Evolutionary conservation across 1,140 invertebrate species (phyloP), one percentile per base, ranked within the genome.

Genomic region (Forficula auricularia): DNA sequence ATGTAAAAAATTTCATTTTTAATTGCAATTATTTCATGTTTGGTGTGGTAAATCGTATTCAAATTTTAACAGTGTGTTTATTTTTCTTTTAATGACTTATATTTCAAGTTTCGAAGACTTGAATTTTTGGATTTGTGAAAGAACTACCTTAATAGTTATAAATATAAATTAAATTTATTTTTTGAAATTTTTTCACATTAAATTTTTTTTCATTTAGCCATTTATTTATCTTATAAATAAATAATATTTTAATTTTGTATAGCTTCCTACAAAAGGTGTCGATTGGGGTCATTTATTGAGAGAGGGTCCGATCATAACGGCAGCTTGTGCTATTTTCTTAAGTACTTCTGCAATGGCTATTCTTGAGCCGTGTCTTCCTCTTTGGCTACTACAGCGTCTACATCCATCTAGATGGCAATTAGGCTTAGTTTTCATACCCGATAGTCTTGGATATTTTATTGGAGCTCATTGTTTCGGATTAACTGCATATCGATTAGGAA

Each of bases 361-460:
- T 48, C 53, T 86, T 38, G 83, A 87, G 54, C 77, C 82, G 0
- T 84, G 79, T 52, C 56, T 87, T n/a, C 83, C 82, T 1, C 71
- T 85, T 51, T 86, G 82, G 82, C 54, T 87, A 9, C 72, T 81
- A 52, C 70, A 71, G 33, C 71, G 73, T 40, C 65, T 86, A 3
- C 69, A 77, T 50, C 78, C 82, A 1, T 70, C 73, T 57, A 78
- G 75, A 54, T 83, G 81, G 80, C 76, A 82, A 53, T 55, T 82
- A 43, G 82, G 82, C 2, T 76, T 75, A 0, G 80, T 82, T 7
- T 87, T 87, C 50, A 77, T 87, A 43, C 82, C 82, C 0, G 82
- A 86, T 55, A 84, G 80, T 49, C 48, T 86, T 14, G 82, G 82
- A 1, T 87, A 87, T 55, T 68, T 87, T 36, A 56, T 86, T 19